Conservation (phyloP, 2,797 vertebrate species). For the Galago senegalensis region DNA sequence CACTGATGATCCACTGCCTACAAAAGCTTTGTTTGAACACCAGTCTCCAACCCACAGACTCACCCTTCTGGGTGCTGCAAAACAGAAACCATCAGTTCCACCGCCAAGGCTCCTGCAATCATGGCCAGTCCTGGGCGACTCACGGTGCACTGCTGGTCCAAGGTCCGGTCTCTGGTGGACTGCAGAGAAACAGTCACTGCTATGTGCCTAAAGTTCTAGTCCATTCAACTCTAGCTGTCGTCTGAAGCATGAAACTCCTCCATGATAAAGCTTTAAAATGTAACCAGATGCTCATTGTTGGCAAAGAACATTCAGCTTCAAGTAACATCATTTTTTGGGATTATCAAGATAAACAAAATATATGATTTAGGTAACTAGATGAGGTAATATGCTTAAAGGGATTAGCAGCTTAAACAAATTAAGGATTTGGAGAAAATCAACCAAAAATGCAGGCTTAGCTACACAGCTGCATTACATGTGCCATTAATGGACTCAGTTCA, state of each 20-base stretch:
- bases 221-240: background rate
- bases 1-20: background rate
- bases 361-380: background rate
- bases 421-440: background rate
- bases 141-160: constrained; percentile 99
- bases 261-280: background rate
- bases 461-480: background rate
- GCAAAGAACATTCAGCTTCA: background rate
- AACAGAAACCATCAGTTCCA: constrained; percentile 98
- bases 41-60: constrained; percentile 78
- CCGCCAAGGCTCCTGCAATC: constrained; percentile 97
- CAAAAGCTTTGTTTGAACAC: background rate
- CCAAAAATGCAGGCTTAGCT: background rate
- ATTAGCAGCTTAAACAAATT: background rate
- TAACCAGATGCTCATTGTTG: background rate
- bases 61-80: constrained; percentile 98
- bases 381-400: background rate
- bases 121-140: constrained; percentile 97
- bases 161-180: constrained; percentile 97
- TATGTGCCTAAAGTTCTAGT: background rate
- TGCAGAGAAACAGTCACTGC: constrained; percentile 83
- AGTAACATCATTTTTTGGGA: background rate
- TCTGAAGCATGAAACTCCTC: background rate
- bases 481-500: background rate
- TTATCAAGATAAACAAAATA: background rate